Evolutionary conservation across 2,113 vertebrate species (phyloP).

Genomic region (Rallus limicola): DNA sequence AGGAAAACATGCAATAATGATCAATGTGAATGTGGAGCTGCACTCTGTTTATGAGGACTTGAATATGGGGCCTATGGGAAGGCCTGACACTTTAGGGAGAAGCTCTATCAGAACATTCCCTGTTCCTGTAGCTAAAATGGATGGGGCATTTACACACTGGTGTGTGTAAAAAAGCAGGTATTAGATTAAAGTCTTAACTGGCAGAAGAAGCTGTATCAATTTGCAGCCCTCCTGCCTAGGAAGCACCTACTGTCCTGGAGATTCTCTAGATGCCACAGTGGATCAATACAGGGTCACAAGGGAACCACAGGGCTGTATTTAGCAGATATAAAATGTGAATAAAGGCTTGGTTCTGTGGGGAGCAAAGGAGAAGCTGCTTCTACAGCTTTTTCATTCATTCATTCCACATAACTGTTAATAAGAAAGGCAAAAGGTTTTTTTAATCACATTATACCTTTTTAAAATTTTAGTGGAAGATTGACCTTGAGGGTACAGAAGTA

Average conservation of each 20-base stretch:
- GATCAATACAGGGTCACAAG: neutral
- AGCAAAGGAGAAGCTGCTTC: neutral
- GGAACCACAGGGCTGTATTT: neutral
- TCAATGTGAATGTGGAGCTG: neutral
- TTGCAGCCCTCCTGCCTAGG: neutral
- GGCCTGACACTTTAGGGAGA: neutral
- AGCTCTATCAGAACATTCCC: neutral
- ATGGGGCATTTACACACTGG: too few relatives aligned
- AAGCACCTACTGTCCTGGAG: neutral
- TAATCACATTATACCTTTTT: neutral
- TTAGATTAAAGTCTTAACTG: neutral
- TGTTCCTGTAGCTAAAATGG: neutral
- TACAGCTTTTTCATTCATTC: neutral
- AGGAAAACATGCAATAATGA: neutral
- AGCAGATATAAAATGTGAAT: neutral
- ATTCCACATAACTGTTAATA: accelerated
- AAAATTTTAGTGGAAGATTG: neutral
- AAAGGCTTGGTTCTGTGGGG: neutral
- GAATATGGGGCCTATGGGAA: neutral
- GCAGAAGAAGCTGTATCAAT: neutral
- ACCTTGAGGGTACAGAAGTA: neutral
- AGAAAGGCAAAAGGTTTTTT: neutral
- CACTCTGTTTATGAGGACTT: neutral
- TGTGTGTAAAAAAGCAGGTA: neutral
- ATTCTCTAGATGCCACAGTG: neutral